These are phyloP conservation scores for Glaucomys volans DNA, from an alignment of 2,113 vertebrate species.

Conservation along the genomic window DNA sequence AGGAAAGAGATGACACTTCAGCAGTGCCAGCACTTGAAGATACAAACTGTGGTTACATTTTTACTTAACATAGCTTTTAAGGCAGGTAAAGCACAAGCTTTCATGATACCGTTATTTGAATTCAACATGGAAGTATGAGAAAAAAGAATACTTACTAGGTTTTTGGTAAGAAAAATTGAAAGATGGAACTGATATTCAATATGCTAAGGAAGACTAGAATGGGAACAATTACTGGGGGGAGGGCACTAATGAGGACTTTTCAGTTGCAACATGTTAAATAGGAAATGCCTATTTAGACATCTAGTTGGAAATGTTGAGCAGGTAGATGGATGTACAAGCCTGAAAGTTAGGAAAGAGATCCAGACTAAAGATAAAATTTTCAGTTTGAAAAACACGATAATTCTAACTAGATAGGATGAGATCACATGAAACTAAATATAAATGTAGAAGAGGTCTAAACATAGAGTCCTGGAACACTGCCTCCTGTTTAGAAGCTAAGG, in stretches of 20 bases:
- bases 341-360: slow-evolving; percentile 48
- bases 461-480: slow-evolving; percentile 11
- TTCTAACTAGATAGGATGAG: slow-evolving; percentile 61
- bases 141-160: not conserved
- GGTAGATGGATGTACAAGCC: not conserved
- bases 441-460: slow-evolving; percentile 64
- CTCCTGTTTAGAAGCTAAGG: slow-evolving; percentile 43
- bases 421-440: slow-evolving; percentile 54
- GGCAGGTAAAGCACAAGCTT: not conserved
- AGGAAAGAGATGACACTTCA: not conserved
- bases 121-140: not conserved
- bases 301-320: slow-evolving; percentile 14
- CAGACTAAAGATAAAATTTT: slow-evolving; percentile 57
- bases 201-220: not conserved
- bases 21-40: not conserved
- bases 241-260: not conserved
- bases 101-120: not conserved
- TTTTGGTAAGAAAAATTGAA: not conserved
- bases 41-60: not conserved
- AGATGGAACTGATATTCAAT: not conserved
- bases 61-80: slow-evolving; percentile 1
- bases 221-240: not conserved
- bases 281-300: not conserved
- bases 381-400: slow-evolving; percentile 54
- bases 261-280: not conserved